Conservation (phyloP, 2,797 vertebrate species). For the Squalus acanthias region DNA sequence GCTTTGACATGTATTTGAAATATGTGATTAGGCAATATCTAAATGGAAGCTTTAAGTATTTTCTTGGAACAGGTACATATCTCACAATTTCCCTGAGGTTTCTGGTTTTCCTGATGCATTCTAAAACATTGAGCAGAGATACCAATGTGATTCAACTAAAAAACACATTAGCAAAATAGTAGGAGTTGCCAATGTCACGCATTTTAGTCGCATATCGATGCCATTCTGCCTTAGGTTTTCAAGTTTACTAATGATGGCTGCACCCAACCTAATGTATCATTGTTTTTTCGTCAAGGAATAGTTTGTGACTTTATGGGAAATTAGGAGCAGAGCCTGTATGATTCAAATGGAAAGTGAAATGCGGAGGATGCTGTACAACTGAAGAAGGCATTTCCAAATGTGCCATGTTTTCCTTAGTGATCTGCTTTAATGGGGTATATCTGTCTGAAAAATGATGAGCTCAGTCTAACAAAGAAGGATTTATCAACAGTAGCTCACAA, state of each 20-base stretch:
- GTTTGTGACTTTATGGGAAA: neutral
- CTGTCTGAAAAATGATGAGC: slow-evolving; percentile 19
- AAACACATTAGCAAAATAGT: neutral
- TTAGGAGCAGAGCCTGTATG: neutral
- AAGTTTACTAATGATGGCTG: neutral
- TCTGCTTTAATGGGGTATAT: slow-evolving; percentile 2
- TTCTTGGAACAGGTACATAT: neutral
- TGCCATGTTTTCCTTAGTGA: slow-evolving; percentile 17
- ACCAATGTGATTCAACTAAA: neutral
- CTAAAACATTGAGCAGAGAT: neutral
- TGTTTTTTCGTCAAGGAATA: neutral
- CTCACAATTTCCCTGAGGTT: neutral
- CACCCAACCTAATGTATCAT: neutral
- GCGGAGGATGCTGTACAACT: neutral
- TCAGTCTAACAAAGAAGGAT: slow-evolving; percentile 28
- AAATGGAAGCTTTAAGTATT: neutral
- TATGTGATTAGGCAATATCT: neutral
- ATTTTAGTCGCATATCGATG: neutral
- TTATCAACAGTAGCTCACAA: slow-evolving; percentile 7
- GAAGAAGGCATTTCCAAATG: slow-evolving; percentile 9
- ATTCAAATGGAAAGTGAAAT: slow-evolving; percentile 26
- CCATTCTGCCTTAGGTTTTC: no score
- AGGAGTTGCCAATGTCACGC: neutral
- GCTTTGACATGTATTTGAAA: neutral
- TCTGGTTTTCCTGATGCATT: neutral